These are phyloP conservation scores for Sarcophaga bullata DNA, from an alignment of 1,140 invertebrate species.

Conservation along the genomic window DNA sequence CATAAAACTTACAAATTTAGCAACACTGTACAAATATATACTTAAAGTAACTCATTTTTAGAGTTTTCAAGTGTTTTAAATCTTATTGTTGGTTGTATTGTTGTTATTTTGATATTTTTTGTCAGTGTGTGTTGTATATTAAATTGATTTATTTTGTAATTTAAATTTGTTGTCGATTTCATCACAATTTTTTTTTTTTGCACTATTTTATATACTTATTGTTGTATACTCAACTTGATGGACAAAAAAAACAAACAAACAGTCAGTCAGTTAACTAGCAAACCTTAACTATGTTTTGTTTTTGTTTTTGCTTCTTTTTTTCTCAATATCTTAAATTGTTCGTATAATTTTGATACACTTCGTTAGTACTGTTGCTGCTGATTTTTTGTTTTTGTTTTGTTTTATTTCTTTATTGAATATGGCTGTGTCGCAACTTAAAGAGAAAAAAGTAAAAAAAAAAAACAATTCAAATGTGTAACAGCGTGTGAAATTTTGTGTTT, in stretches of 20 bases:
- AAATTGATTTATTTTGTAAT: constrained; percentile 13
- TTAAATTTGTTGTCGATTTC: constrained; percentile 12
- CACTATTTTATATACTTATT: neutral
- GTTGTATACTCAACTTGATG: no score
- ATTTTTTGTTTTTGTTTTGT: neutral
- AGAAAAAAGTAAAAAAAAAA: no score
- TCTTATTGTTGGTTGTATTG: no score
- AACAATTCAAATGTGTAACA: constrained; percentile 40
- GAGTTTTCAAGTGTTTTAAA: no score
- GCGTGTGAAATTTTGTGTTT: constrained; percentile 34
- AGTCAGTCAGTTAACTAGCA: neutral
- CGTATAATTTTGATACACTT: constrained; percentile 8
- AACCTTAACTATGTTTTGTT: no score
- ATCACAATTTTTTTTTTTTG: neutral
- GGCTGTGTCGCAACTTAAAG: neutral
- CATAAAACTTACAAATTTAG: no score
- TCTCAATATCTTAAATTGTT: constrained; percentile 1
- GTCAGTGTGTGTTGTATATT: neutral
- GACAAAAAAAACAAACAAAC: neutral
- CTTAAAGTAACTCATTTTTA: no score
- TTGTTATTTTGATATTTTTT: no score
- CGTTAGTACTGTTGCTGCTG: neutral
- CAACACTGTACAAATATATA: no score
- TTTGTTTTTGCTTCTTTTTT: no score
- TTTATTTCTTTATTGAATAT: neutral